phyloP scores from a whole-genome alignment of 2,113 vertebrate genomes.

The Rhinolophus ferrumequinum region DNA sequence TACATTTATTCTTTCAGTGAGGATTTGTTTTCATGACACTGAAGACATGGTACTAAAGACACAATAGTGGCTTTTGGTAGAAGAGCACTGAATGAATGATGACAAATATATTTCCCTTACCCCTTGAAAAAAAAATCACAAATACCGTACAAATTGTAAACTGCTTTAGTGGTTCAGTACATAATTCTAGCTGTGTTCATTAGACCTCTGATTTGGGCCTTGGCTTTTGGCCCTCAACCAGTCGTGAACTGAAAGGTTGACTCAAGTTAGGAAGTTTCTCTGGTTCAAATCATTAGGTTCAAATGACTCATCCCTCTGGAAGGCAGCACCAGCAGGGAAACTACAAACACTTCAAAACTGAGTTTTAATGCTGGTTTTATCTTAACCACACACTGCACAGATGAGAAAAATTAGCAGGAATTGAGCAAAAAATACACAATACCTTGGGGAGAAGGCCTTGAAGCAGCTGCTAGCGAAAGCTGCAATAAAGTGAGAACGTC shows the following conservation, averaged over 20 bases:
- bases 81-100: not conserved
- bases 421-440: not conserved
- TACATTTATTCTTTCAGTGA: constrained; percentile 42
- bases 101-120: not conserved
- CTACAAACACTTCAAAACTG: not conserved
- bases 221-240: not conserved
- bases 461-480: constrained; percentile 10
- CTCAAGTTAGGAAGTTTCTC: not conserved
- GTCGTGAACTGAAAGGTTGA: not conserved
- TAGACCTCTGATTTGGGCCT: not conserved
- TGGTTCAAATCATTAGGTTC: constrained; percentile 6
- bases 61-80: not conserved
- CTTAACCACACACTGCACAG: not conserved
- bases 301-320: not conserved
- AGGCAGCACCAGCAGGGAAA: not conserved
- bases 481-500: not conserved
- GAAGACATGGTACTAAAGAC: not conserved
- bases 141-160: constrained; percentile 13
- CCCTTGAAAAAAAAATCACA: not conserved
- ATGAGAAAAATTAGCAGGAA: not conserved
- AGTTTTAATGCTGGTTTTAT: not conserved
- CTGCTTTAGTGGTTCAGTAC: not conserved
- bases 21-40: not conserved
- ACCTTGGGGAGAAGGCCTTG: not conserved
- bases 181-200: not conserved